Percentiles rank a stretch among this genome's conserved stretches.
These are phyloP conservation scores for Chrysogorgia sp. DNA, from an alignment of 92 coral and sea anemone genomes.

Conservation along the genomic window DNA sequence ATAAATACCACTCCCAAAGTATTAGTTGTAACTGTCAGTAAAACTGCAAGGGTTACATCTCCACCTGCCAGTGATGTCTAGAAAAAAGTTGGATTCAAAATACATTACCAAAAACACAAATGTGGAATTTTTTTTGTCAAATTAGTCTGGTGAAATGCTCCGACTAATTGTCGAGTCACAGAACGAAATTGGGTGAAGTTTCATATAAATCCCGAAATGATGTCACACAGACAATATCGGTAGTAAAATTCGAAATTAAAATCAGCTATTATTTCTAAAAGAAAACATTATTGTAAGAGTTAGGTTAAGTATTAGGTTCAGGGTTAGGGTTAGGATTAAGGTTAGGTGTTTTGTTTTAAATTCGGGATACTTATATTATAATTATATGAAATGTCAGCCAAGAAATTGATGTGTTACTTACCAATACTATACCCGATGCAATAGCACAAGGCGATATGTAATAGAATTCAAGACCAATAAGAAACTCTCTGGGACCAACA, in stretches of 20 bases:
- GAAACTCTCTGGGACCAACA: conserved; percentile 84
- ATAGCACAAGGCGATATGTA: conserved; percentile 93
- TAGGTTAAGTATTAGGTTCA: too few species aligned
- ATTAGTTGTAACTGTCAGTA: conserved; percentile 89
- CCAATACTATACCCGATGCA: conserved; percentile 87
- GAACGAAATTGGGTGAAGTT: too few species aligned
- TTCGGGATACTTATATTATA: too few species aligned
- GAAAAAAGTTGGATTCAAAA: neutral
- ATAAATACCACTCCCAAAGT: conserved; percentile 76
- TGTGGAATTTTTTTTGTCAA: neutral
- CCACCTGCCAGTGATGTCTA: conserved; percentile 94
- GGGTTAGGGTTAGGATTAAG: too few species aligned
- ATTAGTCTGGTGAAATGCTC: neutral
- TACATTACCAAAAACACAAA: neutral
- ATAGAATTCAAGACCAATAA: conserved; percentile 84
- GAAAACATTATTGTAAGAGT: neutral
- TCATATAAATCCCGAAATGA: too few species aligned
- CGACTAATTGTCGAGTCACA: neutral
- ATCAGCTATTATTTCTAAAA: too few species aligned
- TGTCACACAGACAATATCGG: too few species aligned
- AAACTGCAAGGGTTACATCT: conserved; percentile 75
- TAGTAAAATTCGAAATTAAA: too few species aligned
- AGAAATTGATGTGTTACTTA: conserved; percentile 26
- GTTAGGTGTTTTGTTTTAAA: too few species aligned
- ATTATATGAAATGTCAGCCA: too few species aligned